phyloP scores from a whole-genome alignment of 2,113 vertebrate genomes.

The Apeltes quadracus region DNA sequence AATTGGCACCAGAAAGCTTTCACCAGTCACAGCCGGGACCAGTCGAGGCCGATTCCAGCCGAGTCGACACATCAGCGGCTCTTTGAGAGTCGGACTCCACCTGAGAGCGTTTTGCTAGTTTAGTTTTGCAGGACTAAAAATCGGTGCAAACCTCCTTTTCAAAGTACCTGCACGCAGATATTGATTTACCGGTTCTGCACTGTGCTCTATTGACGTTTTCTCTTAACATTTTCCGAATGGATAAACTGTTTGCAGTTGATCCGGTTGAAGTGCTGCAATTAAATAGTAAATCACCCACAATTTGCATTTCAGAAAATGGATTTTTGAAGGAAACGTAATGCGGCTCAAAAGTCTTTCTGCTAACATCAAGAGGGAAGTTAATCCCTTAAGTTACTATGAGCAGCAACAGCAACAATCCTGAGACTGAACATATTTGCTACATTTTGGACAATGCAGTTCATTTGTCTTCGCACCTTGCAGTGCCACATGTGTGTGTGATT shows the following conservation, averaged over 20 bases:
- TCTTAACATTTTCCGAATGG: not conserved
- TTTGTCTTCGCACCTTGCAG: not conserved
- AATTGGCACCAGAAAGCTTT: conserved; percentile 27
- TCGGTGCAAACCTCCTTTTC: not conserved
- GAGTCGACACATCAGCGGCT: conserved; percentile 27
- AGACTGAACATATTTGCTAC: not conserved
- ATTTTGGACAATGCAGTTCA: not conserved
- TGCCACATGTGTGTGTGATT: not conserved
- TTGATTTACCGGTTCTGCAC: not conserved
- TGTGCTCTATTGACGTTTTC: not conserved
- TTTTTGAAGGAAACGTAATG: not conserved
- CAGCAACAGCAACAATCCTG: not conserved
- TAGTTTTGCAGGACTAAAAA: not conserved
- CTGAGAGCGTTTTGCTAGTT: conserved; percentile 27
- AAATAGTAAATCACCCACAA: not conserved
- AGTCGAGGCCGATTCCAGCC: conserved; percentile 11
- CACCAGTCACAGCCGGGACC: conserved; percentile 25
- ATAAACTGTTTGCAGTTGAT: too few relatives aligned
- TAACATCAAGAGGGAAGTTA: not conserved
- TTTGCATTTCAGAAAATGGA: too few relatives aligned
- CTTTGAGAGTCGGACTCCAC: conserved; percentile 27
- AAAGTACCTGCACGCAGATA: not conserved
- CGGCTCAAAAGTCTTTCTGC: not conserved
- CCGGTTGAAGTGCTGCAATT: not conserved
- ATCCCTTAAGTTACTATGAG: too few relatives aligned